A percentile compares a stretch with the other conserved stretches of the same genome.
Evolutionary conservation across 2,888 invertebrate genomes (phyloP).

Genomic region (Cephus pygmeus): DNA sequence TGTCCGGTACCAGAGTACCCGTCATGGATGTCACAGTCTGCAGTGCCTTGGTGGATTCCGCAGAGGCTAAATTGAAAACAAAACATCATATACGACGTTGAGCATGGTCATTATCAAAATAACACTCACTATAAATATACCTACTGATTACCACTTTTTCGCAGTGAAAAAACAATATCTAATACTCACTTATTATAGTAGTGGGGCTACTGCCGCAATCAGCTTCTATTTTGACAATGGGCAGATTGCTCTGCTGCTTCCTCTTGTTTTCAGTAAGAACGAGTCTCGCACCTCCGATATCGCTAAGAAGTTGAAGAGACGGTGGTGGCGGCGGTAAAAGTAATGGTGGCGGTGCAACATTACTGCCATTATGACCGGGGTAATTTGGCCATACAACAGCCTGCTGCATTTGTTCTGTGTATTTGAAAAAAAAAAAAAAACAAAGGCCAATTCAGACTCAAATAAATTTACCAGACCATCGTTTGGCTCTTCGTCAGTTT

Average conservation of each 20-base stretch:
- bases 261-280: slow-evolving; percentile 72
- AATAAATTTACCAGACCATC: neutral
- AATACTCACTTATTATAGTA: slow-evolving; percentile 55
- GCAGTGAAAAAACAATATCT: neutral
- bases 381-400: slow-evolving; percentile 82
- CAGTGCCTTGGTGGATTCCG: slow-evolving; percentile 59
- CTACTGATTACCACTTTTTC: neutral
- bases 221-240: slow-evolving; percentile 79
- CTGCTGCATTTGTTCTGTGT: slow-evolving; percentile 75
- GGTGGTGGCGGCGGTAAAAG: slow-evolving; percentile 73
- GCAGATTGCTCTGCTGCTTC: slow-evolving; percentile 70
- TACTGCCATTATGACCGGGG: slow-evolving; percentile 65
- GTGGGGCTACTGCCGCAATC: slow-evolving; percentile 66
- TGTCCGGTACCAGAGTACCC: slow-evolving; percentile 54
- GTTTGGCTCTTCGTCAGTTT: neutral
- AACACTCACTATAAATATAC: neutral
- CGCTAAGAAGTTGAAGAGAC: slow-evolving; percentile 72
- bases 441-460: neutral
- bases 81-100: neutral
- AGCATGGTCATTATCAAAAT: neutral
- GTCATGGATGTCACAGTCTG: slow-evolving; percentile 61
- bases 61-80: slow-evolving; percentile 43
- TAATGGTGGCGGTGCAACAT: slow-evolving; percentile 64
- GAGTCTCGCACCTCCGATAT: slow-evolving; percentile 71
- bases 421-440: neutral